A percentile compares a stretch with the other conserved stretches of the same genome.
Conservation (phyloP, 2,797 vertebrate genomes). For the Scyliorhinus canicula region DNA sequence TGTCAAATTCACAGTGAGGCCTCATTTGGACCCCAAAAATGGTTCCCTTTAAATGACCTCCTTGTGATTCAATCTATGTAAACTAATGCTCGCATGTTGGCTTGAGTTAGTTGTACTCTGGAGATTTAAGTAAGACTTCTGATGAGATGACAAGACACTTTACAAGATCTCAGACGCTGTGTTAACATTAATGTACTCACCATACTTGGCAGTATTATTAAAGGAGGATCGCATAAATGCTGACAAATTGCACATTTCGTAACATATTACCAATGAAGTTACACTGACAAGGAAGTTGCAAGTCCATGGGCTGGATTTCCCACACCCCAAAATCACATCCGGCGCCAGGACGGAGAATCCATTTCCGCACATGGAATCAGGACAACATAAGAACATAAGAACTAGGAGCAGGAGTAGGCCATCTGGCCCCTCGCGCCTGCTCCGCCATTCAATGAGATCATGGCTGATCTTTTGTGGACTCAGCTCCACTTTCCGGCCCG, state of each 20-base stretch:
- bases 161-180: background rate
- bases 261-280: background rate
- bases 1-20: slow-evolving; percentile 22
- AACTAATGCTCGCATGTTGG: background rate
- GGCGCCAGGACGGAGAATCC: too few species aligned
- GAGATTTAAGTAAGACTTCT: slow-evolving; percentile 7
- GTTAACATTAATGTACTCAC: background rate
- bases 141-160: slow-evolving; percentile 11
- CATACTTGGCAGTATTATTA: background rate
- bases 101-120: slow-evolving; percentile 27
- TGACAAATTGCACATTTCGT: background rate
- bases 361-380: too few species aligned
- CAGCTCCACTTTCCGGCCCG: too few species aligned
- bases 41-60: slow-evolving; percentile 6
- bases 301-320: too few species aligned
- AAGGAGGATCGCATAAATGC: background rate
- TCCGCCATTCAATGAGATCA: too few species aligned
- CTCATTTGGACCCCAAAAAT: slow-evolving; percentile 11
- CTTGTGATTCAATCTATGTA: background rate
- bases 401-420: too few species aligned
- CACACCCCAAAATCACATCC: too few species aligned
- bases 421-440: too few species aligned
- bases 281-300: background rate
- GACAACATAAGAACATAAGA: too few species aligned
- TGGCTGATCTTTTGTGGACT: too few species aligned